These are phyloP conservation scores for Scortum barcoo DNA, from an alignment of 2,113 vertebrate genomes.

Conservation along the genomic window DNA sequence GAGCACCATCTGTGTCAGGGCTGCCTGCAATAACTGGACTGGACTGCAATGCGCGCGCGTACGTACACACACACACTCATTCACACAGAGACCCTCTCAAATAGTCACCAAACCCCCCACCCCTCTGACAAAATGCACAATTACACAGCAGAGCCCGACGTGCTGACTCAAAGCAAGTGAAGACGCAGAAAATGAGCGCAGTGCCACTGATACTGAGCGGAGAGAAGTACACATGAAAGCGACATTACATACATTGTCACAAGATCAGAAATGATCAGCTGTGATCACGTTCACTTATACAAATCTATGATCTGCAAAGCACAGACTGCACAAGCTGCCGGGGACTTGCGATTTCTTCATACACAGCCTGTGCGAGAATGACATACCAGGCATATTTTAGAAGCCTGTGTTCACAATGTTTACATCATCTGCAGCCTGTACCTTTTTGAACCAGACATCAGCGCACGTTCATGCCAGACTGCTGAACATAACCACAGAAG, in stretches of 20 bases:
- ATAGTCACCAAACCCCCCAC: conserved; percentile 2
- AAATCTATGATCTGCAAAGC: not conserved
- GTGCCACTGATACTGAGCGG: not conserved
- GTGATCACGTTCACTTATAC: not conserved
- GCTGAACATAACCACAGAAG: conserved; percentile 21
- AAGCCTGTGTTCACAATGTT: conserved; percentile 39
- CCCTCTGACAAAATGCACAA: conserved; percentile 48
- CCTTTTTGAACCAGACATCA: conserved; percentile 22
- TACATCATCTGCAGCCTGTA: conserved; percentile 44
- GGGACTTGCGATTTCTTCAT: not conserved
- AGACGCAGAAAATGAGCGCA: not conserved
- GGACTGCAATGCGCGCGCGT: conserved; percentile 56
- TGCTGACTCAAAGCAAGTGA: conserved; percentile 69
- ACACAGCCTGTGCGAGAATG: not conserved
- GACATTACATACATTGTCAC: not conserved
- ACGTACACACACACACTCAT: conserved; percentile 30
- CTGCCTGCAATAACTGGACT: conserved; percentile 88
- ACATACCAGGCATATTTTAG: conserved; percentile 36
- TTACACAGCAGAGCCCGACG: conserved; percentile 65
- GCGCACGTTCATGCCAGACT: not conserved
- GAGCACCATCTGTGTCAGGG: conserved; percentile 87
- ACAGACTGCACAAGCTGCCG: not conserved
- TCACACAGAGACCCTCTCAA: conserved; percentile 8
- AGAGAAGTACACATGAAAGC: not conserved
- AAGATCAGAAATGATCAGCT: conserved; percentile 12